Conservation (phyloP, 2,888 invertebrate species). For the Lordiphosa andalusiaca region DNA sequence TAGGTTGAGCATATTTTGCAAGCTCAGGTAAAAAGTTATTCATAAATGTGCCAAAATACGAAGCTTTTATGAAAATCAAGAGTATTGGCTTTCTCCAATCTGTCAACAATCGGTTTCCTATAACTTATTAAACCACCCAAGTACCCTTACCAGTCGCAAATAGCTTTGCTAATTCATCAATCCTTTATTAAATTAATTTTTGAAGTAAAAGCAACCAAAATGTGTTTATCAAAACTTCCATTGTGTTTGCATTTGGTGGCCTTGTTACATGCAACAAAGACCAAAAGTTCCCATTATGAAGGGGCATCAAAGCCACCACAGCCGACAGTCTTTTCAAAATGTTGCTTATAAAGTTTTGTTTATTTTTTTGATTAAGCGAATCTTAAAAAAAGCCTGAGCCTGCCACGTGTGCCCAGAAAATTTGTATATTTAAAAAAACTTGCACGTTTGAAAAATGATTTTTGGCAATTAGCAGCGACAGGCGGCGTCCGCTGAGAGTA, state of each 20-base stretch:
- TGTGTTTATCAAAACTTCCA: neutral
- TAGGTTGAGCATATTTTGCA: no score
- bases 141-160: no score
- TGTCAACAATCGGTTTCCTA: no score
- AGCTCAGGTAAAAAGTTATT: no score
- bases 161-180: no score
- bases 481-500: conserved; percentile 34
- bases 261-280: neutral
- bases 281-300: neutral
- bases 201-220: no score
- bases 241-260: no score
- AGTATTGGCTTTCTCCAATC: no score
- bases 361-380: conserved; percentile 68
- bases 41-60: no score
- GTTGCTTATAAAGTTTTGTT: conserved; percentile 63
- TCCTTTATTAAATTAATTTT: no score
- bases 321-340: conserved; percentile 5
- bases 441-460: conserved; percentile 68
- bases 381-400: conserved; percentile 37
- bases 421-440: conserved; percentile 22
- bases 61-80: no score
- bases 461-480: conserved; percentile 66
- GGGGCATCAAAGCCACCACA: conserved; percentile 6
- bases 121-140: no score
- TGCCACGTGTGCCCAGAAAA: conserved; percentile 22